Evolutionary conservation across 2,113 vertebrate genomes (phyloP).

Genomic region (Steatornis caripensis): DNA sequence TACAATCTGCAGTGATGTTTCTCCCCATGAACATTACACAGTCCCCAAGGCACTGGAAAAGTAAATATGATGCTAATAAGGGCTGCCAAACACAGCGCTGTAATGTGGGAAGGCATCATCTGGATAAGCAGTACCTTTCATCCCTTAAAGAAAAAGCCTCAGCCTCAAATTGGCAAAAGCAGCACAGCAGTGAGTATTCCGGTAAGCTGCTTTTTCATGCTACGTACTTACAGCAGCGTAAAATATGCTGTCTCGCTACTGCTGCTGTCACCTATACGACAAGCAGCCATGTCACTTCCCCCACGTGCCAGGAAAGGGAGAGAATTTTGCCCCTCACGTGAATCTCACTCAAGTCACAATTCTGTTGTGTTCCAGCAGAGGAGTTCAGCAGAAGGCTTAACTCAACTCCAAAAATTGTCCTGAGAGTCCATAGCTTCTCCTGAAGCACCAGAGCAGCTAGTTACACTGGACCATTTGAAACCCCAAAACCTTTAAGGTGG

Average conservation of each 20-base stretch:
- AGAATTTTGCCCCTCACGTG: not conserved
- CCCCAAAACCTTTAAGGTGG: not conserved
- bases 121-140: slow-evolving; percentile 2
- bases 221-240: not conserved
- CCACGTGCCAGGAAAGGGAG: not conserved
- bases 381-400: not conserved
- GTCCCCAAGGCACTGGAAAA: slow-evolving; percentile 23
- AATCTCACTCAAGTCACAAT: not conserved
- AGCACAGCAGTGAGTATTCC: not conserved
- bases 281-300: not conserved
- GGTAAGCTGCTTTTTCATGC: not conserved
- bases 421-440: not conserved
- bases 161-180: not conserved
- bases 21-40: not conserved
- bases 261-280: not conserved
- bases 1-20: slow-evolving; percentile 12
- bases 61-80: slow-evolving; percentile 28
- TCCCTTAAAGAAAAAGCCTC: not conserved
- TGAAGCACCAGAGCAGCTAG: not conserved
- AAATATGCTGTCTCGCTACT: not conserved
- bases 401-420: not conserved
- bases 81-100: not conserved
- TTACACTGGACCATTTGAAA: not conserved
- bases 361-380: not conserved
- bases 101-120: slow-evolving; percentile 14